phyloP scores from a whole-genome alignment of 2,113 vertebrate species.

The Glaucomys volans region DNA sequence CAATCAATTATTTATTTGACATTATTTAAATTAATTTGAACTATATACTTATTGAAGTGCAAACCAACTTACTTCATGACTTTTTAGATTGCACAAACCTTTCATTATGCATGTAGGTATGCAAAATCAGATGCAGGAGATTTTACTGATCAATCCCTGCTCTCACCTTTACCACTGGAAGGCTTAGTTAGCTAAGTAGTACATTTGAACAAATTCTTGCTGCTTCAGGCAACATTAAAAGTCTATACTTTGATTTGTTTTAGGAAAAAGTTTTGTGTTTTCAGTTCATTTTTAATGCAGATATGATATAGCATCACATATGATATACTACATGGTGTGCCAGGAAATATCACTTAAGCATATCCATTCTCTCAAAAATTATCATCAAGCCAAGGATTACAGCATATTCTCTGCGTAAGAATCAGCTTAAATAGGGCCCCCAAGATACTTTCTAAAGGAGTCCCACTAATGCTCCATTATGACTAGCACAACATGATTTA shows the following conservation, averaged over 20 bases:
- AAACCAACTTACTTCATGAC: not conserved
- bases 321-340: not conserved
- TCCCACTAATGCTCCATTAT: no score
- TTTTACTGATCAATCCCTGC: not conserved
- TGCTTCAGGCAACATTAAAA: not conserved
- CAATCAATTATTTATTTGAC: slow-evolving; percentile 29
- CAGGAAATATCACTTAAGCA: not conserved
- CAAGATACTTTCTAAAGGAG: not conserved
- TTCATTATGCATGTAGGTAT: not conserved
- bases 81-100: not conserved
- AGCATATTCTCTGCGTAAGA: not conserved
- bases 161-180: not conserved
- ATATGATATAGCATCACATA: not conserved
- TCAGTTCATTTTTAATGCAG: not conserved
- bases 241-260: not conserved
- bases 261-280: not conserved
- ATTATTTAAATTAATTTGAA: slow-evolving; percentile 4
- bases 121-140: not conserved
- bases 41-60: not conserved
- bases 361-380: not conserved
- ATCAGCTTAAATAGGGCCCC: not conserved
- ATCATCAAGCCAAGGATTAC: not conserved
- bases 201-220: not conserved
- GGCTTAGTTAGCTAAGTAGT: not conserved
- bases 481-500: not conserved